Evolutionary conservation across 2,888 invertebrate genomes (phyloP).

Genomic region (Drosophila borborema): DNA sequence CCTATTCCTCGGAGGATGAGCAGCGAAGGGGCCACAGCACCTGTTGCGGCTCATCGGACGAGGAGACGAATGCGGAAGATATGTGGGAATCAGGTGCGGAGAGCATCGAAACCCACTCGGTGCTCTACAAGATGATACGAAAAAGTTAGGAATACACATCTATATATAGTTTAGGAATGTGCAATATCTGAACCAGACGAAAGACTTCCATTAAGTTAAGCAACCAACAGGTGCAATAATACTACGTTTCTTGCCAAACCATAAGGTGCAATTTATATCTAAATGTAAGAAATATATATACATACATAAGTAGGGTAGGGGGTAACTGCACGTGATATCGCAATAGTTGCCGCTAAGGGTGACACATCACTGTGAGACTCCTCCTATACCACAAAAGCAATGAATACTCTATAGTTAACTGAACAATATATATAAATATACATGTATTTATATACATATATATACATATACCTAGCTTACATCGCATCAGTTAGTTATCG

Average conservation of each 20-base stretch:
- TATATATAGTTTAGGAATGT: conserved; percentile 42
- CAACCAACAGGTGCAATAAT: conserved; percentile 68
- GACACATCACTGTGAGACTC: conserved; percentile 15
- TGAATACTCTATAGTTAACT: conserved; percentile 27
- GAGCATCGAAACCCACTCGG: conserved; percentile 94
- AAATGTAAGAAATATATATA: conserved; percentile 5
- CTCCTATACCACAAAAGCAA: conserved; percentile 20
- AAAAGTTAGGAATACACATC: conserved; percentile 80
- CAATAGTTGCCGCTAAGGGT: conserved; percentile 31
- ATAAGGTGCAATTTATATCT: conserved; percentile 63
- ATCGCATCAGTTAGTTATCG: conserved; percentile 60
- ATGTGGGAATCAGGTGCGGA: conserved; percentile 95
- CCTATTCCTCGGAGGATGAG: conserved; percentile 87
- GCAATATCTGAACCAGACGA: conserved; percentile 58
- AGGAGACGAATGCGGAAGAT: conserved; percentile 91
- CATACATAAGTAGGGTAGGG: conserved; percentile 1
- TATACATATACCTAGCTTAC: conserved; percentile 41
- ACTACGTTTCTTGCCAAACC: conserved; percentile 72
- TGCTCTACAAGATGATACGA: conserved; percentile 91
- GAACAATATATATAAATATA: conserved; percentile 7
- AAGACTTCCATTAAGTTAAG: conserved; percentile 57
- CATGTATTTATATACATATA: conserved; percentile 17
- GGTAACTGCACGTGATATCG: conserved; percentile 29
- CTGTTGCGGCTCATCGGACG: conserved; percentile 87
- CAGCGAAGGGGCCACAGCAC: conserved; percentile 87